Evolutionary conservation across 37 sponge, comb jelly and placozoan species (phyloP).

Genomic region (Beroe forskalii): DNA sequence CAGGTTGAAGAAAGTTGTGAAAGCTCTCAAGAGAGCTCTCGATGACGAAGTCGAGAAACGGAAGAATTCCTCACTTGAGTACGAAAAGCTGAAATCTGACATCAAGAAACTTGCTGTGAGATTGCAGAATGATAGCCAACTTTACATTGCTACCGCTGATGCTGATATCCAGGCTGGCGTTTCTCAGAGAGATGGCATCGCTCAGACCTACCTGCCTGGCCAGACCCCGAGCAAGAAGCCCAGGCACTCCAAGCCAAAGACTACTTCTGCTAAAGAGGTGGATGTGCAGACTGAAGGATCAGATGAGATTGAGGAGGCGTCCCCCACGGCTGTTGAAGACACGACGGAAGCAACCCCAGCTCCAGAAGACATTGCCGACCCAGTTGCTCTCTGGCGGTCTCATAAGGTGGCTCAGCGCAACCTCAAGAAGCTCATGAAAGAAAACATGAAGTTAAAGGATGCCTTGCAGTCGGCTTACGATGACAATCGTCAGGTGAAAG

Average conservation of each 20-base stretch:
- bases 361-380: conserved; percentile 2
- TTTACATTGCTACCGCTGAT: conserved; percentile 40
- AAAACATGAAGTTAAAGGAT: conserved; percentile 48
- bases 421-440: conserved; percentile 56
- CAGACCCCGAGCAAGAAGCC: conserved; percentile 46
- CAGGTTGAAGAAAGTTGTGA: conserved; percentile 53
- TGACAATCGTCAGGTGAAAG: conserved; percentile 41
- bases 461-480: not conserved
- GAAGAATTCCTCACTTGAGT: conserved; percentile 44
- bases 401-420: not conserved
- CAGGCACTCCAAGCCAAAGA: not conserved
- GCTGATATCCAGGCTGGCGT: conserved; percentile 61
- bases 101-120: conserved; percentile 36
- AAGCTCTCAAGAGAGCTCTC: conserved; percentile 11
- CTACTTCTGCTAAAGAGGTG: not conserved
- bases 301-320: not conserved
- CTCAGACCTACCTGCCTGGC: conserved; percentile 45
- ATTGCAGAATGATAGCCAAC: conserved; percentile 37
- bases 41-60: conserved; percentile 50
- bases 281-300: conserved; percentile 13
- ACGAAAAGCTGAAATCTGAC: conserved; percentile 29
- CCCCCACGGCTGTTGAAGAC: not conserved
- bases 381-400: conserved; percentile 17
- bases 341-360: not conserved
- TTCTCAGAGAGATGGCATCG: conserved; percentile 48